Evolutionary conservation across 1,140 invertebrate species (phyloP).

Genomic region (Argopecten irradians): DNA sequence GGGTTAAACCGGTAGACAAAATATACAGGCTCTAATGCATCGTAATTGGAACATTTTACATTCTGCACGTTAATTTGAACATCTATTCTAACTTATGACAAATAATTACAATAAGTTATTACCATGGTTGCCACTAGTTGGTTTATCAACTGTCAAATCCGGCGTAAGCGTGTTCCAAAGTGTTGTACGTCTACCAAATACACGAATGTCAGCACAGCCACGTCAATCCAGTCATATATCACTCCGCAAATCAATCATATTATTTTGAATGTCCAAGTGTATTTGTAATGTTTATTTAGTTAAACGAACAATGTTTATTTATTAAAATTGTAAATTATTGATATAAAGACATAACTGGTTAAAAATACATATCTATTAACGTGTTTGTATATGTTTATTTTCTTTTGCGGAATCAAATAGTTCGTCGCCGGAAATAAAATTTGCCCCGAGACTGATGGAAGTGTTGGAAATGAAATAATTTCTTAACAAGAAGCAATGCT

Average conservation of each 20-base stretch:
- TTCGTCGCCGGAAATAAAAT: constrained; percentile 6
- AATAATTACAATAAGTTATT: background rate
- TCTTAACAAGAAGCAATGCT: background rate
- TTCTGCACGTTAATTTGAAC: background rate
- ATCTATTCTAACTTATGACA: background rate
- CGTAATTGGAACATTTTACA: too few relatives aligned
- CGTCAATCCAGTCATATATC: background rate
- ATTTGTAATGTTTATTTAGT: background rate
- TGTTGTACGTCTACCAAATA: background rate
- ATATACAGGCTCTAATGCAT: too few relatives aligned
- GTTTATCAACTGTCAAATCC: background rate
- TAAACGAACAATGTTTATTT: background rate
- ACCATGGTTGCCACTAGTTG: background rate
- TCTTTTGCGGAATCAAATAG: background rate
- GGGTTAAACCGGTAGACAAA: background rate
- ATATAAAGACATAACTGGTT: background rate
- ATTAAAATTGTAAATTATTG: background rate
- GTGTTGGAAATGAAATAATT: background rate
- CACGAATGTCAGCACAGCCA: background rate
- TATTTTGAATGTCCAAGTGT: background rate
- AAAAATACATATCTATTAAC: background rate
- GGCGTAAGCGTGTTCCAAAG: background rate
- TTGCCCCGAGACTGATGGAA: background rate
- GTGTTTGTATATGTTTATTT: too few relatives aligned
- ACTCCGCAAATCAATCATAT: background rate